phyloP scores from a whole-genome alignment of 2,797 vertebrate genomes.

The Austrolebias charrua region DNA sequence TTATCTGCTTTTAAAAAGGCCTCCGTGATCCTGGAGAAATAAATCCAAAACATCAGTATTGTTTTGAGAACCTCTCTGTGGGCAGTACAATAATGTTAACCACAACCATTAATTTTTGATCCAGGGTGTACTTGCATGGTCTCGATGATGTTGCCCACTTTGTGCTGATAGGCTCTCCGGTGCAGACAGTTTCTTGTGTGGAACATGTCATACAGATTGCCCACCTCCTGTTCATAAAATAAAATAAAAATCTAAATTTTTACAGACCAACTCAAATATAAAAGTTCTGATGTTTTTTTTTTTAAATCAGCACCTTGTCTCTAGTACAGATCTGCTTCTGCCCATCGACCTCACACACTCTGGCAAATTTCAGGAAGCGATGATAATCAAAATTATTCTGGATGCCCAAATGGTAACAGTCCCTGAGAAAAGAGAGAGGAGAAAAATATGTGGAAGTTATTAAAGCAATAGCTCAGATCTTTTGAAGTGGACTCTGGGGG shows the following conservation, averaged over 20 bases:
- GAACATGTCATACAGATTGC: slow-evolving; percentile 95
- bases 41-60: background rate
- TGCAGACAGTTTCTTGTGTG: slow-evolving; percentile 90
- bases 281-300: too few species aligned
- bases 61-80: background rate
- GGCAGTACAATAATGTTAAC: background rate
- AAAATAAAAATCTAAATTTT: background rate
- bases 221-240: slow-evolving; percentile 84
- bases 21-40: slow-evolving; percentile 87
- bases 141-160: slow-evolving; percentile 90
- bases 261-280: background rate
- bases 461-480: too few species aligned
- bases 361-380: slow-evolving; percentile 88
- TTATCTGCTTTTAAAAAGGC: slow-evolving; percentile 90
- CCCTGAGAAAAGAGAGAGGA: slow-evolving; percentile 71
- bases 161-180: slow-evolving; percentile 94
- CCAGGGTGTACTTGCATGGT: slow-evolving; percentile 84
- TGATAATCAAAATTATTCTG: slow-evolving; percentile 93
- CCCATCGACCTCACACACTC: slow-evolving; percentile 85
- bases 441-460: background rate
- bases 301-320: slow-evolving; percentile 88
- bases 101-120: background rate
- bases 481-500: too few species aligned
- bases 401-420: slow-evolving; percentile 94
- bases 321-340: slow-evolving; percentile 88